phyloP scores from a whole-genome alignment of 2,113 vertebrate species.

The Protobothrops flavoviridis region DNA sequence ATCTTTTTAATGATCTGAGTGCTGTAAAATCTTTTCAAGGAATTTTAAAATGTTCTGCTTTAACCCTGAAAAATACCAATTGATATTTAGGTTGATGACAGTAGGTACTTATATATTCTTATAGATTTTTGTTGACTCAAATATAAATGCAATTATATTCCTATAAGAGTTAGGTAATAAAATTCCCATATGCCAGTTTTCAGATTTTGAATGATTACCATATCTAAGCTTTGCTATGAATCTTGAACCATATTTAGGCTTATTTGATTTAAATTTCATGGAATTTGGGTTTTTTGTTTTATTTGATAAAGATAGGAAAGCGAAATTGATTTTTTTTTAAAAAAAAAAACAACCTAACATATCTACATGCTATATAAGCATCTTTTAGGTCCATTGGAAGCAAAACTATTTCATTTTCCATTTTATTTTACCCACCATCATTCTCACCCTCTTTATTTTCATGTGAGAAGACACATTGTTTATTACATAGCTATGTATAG shows the following conservation, averaged over 20 bases:
- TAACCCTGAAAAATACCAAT: background rate
- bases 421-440: slow-evolving; percentile 37
- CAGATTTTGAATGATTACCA: background rate
- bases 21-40: too few species aligned
- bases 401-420: background rate
- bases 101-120: background rate
- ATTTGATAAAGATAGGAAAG: background rate
- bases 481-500: slow-evolving; percentile 31
- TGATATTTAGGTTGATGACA: background rate
- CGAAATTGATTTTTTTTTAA: background rate
- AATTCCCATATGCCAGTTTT: background rate
- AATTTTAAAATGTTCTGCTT: background rate
- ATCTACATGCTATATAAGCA: background rate
- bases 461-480: slow-evolving; percentile 34
- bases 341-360: background rate
- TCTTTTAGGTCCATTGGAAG: background rate
- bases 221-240: background rate
- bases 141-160: background rate
- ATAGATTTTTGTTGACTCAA: background rate
- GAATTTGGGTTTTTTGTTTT: background rate
- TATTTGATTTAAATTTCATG: background rate
- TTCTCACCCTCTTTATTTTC: slow-evolving; percentile 41
- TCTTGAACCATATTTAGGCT: background rate
- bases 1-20: background rate
- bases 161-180: background rate